Conservation (phyloP, 1,140 invertebrate genomes). For the Polypedilum pembai region DNA sequence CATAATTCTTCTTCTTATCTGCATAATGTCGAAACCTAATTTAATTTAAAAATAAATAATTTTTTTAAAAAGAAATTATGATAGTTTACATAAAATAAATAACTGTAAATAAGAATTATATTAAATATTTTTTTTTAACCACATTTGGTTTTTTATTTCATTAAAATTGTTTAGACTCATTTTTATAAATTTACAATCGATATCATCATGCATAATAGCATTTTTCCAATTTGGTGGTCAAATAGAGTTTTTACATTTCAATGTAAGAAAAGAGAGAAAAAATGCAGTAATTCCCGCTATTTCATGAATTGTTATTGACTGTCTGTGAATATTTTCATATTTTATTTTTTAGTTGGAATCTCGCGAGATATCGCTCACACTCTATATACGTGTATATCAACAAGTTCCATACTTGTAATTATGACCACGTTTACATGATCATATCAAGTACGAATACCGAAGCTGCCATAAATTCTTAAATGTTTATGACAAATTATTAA, state of each 20-base stretch:
- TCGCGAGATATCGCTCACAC: neutral
- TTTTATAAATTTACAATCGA: too few relatives aligned
- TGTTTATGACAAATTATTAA: constrained; percentile 27
- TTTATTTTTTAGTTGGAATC: neutral
- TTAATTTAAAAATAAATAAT: too few relatives aligned
- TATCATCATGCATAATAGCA: too few relatives aligned
- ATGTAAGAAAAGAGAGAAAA: neutral
- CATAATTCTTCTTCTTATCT: too few relatives aligned
- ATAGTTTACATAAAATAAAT: too few relatives aligned
- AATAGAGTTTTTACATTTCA: neutral
- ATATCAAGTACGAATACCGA: constrained; percentile 22
- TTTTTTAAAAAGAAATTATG: too few relatives aligned
- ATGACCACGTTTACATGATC: constrained; percentile 17
- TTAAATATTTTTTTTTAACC: too few relatives aligned
- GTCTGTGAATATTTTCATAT: neutral
- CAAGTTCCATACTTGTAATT: constrained; percentile 22
- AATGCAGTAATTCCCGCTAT: constrained; percentile 21
- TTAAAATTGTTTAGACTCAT: too few relatives aligned
- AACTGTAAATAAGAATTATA: too few relatives aligned
- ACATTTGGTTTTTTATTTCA: too few relatives aligned
- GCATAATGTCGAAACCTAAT: too few relatives aligned
- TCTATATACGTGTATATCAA: neutral
- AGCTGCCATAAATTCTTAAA: constrained; percentile 25
- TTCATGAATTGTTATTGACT: constrained; percentile 9
- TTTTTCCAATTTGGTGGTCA: neutral